Base-by-base conservation (phyloP, 1,140 invertebrate species). In the Euglossa dilemma region DNA sequence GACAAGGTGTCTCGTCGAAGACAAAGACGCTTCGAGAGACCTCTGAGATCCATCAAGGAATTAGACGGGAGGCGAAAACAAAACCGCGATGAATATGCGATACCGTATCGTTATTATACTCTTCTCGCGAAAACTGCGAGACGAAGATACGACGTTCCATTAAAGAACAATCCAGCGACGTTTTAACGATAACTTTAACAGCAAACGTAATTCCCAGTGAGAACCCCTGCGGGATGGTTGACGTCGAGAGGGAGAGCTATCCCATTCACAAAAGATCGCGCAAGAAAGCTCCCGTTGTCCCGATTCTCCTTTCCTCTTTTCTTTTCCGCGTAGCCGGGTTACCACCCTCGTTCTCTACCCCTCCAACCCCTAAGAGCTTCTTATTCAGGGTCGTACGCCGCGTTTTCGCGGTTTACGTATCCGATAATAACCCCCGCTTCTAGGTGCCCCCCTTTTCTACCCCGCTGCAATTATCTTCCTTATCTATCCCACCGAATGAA, bases 241-340 rank as follows among this genome's bases (percentile, higher is more conserved):
- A 6, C 52, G 66, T 79, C 52, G 47, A 80, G 67, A 72, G 56
- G 54, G 47, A 82, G 77, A 88, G 78, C 77, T 67, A 63, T 43
- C 54, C 54, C 25, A 50, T 64, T 59, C 36, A 89, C 61, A 85
- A 88, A 88, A 88, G 87, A 72, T 76, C 57, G n/a, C n/a, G 66
- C 57, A 71, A 77, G 78, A 82, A 73, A 76, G 66, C 66, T 28
- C 23, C 64, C 50, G 47, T 66, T 76, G 80, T 75, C 28, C 63
- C 36, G 73, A 74, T 81, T 81, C 73, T 80, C 76, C 20, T 63
- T 45, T n/a, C 57, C 45, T 50, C 77, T 72, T 84, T 63, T 80
- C 82, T 79, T 66, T 47, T 61, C 57, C 8, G 54, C 18, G 20
- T 72, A 72, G 45, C 77, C 23, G 43, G 11, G 77, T 72, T 80